phyloP scores from a whole-genome alignment of 1,140 invertebrate species.

The Zophobas morio region DNA sequence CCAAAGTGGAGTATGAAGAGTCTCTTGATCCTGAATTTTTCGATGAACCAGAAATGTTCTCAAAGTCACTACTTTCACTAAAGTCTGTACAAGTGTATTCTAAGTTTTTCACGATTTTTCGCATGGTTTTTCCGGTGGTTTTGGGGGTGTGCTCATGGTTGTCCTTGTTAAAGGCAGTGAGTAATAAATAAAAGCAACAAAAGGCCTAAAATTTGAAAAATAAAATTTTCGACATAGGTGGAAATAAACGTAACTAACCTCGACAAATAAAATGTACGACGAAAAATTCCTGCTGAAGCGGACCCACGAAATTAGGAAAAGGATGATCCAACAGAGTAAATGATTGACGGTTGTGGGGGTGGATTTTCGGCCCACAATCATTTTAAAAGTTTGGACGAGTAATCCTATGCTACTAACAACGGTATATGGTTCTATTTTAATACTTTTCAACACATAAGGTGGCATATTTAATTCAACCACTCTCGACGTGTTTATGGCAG shows the following conservation, averaged over 20 bases:
- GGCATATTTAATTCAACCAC: constrained; percentile 20
- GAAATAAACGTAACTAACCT: constrained; percentile 45
- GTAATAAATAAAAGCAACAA: constrained; percentile 26
- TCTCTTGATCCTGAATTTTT: neutral
- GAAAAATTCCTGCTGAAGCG: constrained; percentile 39
- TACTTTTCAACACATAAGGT: constrained; percentile 38
- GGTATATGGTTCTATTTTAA: constrained; percentile 40
- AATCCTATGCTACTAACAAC: constrained; percentile 44
- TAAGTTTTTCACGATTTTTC: constrained; percentile 25
- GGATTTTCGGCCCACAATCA: constrained; percentile 18
- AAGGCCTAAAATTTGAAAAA: constrained; percentile 44
- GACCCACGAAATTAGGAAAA: constrained; percentile 44
- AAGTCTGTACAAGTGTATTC: constrained; percentile 1
- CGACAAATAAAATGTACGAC: constrained; percentile 47
- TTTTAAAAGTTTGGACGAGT: constrained; percentile 39
- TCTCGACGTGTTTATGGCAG: constrained; percentile 9
- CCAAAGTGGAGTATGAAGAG: neutral
- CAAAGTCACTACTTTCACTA: constrained; percentile 1
- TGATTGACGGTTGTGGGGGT: constrained; percentile 49
- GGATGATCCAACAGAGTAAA: constrained; percentile 52
- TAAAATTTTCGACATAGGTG: neutral
- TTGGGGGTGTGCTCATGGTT: constrained; percentile 5
- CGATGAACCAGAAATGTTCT: constrained; percentile 4
- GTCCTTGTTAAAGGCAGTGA: constrained; percentile 12
- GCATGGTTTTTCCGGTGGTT: constrained; percentile 22